Evolutionary conservation across 2,888 invertebrate species (phyloP), one percentile per base, ranked within the genome.

Genomic region (Troides helena): DNA sequence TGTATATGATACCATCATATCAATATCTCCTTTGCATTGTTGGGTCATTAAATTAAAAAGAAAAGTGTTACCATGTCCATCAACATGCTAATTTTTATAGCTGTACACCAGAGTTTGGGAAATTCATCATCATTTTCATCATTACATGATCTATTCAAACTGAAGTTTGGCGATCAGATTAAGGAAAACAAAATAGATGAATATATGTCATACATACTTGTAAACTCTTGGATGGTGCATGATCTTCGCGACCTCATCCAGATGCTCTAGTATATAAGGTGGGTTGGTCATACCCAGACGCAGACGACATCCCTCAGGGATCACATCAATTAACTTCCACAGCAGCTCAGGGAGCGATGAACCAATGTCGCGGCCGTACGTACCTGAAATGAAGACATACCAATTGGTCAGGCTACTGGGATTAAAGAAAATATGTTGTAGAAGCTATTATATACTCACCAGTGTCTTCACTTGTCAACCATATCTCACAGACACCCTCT

Each of bases 271-370:
- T 71, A 99, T 99, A 85, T 99, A 99, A 0, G 99, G 99, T 0
- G 99, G 99, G 93, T 99, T 99, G 65, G 99, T 99, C 98, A 99
- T 99, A 18, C 99, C 99, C 46, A 99, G 94, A 63, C 99, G 94
- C 80, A 98, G 93, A 86, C 96, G 94, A 76, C 97, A 97, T 10
- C 96, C 95, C 58, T 95, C 89, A 0, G 96, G 96, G 68, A 96
- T 94, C 18, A 95, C 94, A 68, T 96, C 95, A 0, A 99, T 96
- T n/a, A 99, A 90, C 82, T 95, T 90, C 95, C 96, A 95, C 36
- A 99, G 92, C 65, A 99, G 90, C 83, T 96, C 96, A 0, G 99
- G 99, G 60, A 99, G 89, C 0, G 96, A 96, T 0, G 96, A 95
- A 36, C 96, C 98, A 73, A 99, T 98, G 84, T 99, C 99, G 69